Evolutionary conservation across 2,888 invertebrate genomes (phyloP).

Genomic region (Artemia sinica): DNA sequence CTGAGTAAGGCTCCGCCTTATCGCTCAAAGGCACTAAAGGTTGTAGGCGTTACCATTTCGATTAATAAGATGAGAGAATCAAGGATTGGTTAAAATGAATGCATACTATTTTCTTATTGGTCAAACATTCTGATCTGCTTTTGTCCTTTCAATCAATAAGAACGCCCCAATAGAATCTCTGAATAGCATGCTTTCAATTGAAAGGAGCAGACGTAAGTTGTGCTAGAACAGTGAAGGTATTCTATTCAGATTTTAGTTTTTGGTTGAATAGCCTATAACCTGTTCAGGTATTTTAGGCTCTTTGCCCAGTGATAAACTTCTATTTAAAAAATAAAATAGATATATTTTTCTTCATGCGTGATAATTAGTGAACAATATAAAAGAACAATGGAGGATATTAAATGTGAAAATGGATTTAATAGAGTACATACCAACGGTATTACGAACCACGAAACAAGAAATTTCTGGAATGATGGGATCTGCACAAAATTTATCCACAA

Average conservation of each 20-base stretch:
- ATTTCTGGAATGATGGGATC: slow-evolving; percentile 8
- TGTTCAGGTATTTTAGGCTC: slow-evolving; percentile 10
- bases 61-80: too few relatives aligned
- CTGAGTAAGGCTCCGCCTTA: slow-evolving; percentile 3
- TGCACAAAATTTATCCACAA: neutral
- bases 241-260: neutral
- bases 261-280: slow-evolving; percentile 8
- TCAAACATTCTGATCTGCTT: neutral
- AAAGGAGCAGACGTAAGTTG: slow-evolving; percentile 23
- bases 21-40: neutral
- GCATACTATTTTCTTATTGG: neutral
- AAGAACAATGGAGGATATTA: neutral
- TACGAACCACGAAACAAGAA: neutral
- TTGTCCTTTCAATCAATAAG: slow-evolving; percentile 25
- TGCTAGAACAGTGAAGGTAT: slow-evolving; percentile 20
- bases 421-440: neutral
- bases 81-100: too few relatives aligned
- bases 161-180: slow-evolving; percentile 24
- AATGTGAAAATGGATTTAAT: slow-evolving; percentile 6
- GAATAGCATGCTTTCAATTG: slow-evolving; percentile 26
- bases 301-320: slow-evolving; percentile 12
- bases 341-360: neutral
- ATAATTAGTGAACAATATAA: slow-evolving; percentile 5
- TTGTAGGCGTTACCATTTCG: too few relatives aligned
- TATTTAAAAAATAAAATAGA: slow-evolving; percentile 11